Evolutionary conservation across 1,140 invertebrate species (phyloP), one percentile per base, ranked within the genome.

Genomic region (Chlorops oryzae): DNA sequence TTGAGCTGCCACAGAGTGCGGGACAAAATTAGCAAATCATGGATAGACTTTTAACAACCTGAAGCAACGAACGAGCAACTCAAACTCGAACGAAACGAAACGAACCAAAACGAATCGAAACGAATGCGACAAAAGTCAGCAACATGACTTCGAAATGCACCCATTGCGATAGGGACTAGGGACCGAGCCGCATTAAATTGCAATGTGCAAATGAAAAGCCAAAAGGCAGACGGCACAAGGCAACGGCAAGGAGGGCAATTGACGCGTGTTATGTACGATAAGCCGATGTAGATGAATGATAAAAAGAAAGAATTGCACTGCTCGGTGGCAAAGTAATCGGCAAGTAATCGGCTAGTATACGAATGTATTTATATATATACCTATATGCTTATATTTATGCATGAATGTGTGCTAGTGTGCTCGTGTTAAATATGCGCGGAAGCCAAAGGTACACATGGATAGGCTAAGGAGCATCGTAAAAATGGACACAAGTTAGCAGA

Each of bases 161-260:
- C 27, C 7, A 32, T 32, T 32, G 27, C 27, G 27, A 32, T 32
- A n/a, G n/a, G n/a, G n/a, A n/a, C n/a, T n/a, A n/a, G n/a, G n/a
- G n/a, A n/a, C n/a, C n/a, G n/a, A n/a, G n/a, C n/a, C n/a, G n/a
- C n/a, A n/a, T n/a, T n/a, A n/a, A 57, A 58, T 42, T 51, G 54
- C 37, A 52, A 49, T 32, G 45, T 28, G 51, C 45, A 28, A 52
- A 42, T 41, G 54, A 39, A 28, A 25, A 41, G 37, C 20, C 38
- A 12, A 38, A 20, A 21, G 25, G 34, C 38, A 41, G 34, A n/a
- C 10, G 32, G 17, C 32, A 34, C 10, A 34, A 34, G 32, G 20
- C 7, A 18, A 15, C 20, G 37, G 15, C 37, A 39, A 18, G 15
- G 37, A n/a, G n/a, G n/a, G n/a, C n/a, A n/a, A n/a, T n/a, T n/a